These are phyloP conservation scores for Buphagus erythrorhynchus DNA, from an alignment of 2,797 vertebrate species.

Conservation along the genomic window DNA sequence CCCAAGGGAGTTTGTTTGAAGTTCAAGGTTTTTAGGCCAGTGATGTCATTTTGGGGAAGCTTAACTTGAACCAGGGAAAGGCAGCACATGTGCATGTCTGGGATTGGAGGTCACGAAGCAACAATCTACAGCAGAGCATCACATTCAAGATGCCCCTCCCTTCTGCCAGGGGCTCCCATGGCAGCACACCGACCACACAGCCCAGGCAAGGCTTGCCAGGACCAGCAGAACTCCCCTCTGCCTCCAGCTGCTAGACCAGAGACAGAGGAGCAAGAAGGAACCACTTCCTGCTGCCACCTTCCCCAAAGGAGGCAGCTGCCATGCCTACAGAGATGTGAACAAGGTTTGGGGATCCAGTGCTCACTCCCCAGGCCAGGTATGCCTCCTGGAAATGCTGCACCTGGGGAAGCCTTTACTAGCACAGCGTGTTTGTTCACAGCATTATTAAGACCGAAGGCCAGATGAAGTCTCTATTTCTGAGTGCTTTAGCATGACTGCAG, in stretches of 20 bases:
- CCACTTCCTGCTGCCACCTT: rapidly evolving
- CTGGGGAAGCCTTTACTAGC: not conserved
- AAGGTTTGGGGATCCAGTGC: not conserved
- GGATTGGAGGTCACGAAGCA: not conserved
- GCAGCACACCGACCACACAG: not conserved
- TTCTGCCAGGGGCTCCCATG: not conserved
- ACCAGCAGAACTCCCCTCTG: not conserved
- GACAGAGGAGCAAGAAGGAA: not conserved
- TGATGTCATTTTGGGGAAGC: not conserved
- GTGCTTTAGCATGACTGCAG: not conserved
- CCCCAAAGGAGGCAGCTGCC: not conserved
- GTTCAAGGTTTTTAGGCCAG: not conserved
- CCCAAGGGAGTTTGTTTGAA: not conserved
- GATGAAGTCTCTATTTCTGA: not conserved
- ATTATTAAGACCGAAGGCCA: not conserved
- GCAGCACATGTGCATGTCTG: not conserved
- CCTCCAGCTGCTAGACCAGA: not conserved
- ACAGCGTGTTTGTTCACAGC: rapidly evolving
- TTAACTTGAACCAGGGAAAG: not conserved
- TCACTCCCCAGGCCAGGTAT: rapidly evolving
- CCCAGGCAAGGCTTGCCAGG: not conserved
- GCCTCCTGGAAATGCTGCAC: not conserved
- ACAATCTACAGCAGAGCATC: not conserved
- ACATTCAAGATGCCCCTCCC: not conserved
- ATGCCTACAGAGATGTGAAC: not conserved